A percentile compares a stretch with the other conserved stretches of the same genome.
Conservation (phyloP, 1,140 invertebrate genomes). For the Bombus affinis region DNA sequence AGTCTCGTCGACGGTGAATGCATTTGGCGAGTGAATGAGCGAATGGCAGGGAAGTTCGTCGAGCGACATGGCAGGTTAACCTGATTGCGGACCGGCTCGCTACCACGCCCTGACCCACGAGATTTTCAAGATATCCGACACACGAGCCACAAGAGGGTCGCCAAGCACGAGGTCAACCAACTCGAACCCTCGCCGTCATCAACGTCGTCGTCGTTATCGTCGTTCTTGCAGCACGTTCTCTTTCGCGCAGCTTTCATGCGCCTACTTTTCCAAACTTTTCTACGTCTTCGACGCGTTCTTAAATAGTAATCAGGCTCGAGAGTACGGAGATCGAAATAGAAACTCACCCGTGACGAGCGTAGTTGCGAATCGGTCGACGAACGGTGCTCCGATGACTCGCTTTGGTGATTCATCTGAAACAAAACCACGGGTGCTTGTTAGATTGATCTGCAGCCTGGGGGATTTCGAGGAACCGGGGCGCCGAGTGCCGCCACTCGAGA, state of each 20-base stretch:
- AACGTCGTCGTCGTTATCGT: background rate
- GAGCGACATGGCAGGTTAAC: conserved; percentile 19
- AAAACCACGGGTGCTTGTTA: conserved; percentile 47
- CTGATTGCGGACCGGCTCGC: conserved; percentile 52
- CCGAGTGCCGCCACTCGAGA: background rate
- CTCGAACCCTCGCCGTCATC: conserved; percentile 45
- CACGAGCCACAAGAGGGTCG: conserved; percentile 47
- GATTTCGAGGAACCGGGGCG: conserved; percentile 7
- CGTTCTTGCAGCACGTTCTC: background rate
- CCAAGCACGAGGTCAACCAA: conserved; percentile 62
- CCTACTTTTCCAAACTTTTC: conserved; percentile 32
- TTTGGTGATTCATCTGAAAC: conserved; percentile 52
- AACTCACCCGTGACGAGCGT: conserved; percentile 50
- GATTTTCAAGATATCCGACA: conserved; percentile 67
- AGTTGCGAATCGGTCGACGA: conserved; percentile 22
- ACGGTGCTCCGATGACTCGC: conserved; percentile 25
- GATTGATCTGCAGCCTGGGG: conserved; percentile 14
- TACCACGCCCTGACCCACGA: conserved; percentile 65
- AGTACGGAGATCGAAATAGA: conserved; percentile 23
- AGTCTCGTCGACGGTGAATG: background rate
- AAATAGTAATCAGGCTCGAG: conserved; percentile 15
- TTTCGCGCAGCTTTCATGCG: conserved; percentile 10
- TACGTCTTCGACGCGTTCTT: conserved; percentile 10
- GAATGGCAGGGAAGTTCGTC: background rate
- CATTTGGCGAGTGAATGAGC: background rate